Percentiles rank a stretch among this genome's conserved stretches.
These are phyloP conservation scores for Serripes groenlandicus DNA, from an alignment of 2,888 invertebrate species.

Conservation along the genomic window DNA sequence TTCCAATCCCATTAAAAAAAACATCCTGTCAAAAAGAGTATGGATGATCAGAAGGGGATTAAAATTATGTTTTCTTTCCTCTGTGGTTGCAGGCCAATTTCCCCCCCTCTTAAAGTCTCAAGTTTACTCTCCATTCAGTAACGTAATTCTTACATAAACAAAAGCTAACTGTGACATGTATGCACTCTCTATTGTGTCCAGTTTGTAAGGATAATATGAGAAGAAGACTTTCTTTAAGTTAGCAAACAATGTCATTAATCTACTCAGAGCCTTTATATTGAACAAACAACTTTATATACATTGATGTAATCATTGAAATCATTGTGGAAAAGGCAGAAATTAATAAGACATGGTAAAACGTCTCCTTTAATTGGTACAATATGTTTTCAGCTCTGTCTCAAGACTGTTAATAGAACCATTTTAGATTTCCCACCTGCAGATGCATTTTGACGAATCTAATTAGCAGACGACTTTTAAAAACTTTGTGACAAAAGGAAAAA, in stretches of 20 bases:
- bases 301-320: too few relatives aligned
- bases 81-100: neutral
- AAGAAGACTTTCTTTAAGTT: neutral
- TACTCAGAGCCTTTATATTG: too few relatives aligned
- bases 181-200: neutral
- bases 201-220: conserved; percentile 11
- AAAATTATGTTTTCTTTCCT: neutral
- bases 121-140: neutral
- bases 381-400: too few relatives aligned
- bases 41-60: neutral
- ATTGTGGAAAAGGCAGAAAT: too few relatives aligned
- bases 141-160: conserved; percentile 18
- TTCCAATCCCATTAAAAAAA: neutral
- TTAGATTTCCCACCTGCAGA: too few relatives aligned
- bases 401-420: too few relatives aligned
- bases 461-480: too few relatives aligned
- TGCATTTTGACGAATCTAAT: too few relatives aligned
- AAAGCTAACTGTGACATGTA: neutral
- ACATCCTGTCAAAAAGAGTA: conserved; percentile 1
- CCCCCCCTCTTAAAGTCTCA: neutral
- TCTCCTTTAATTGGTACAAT: too few relatives aligned
- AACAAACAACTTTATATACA: too few relatives aligned
- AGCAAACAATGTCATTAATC: neutral
- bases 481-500: too few relatives aligned
- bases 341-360: too few relatives aligned